Evolutionary conservation across 37 sponge, comb jelly and placozoan species (phyloP).

Genomic region (Haliclona indistincta): DNA sequence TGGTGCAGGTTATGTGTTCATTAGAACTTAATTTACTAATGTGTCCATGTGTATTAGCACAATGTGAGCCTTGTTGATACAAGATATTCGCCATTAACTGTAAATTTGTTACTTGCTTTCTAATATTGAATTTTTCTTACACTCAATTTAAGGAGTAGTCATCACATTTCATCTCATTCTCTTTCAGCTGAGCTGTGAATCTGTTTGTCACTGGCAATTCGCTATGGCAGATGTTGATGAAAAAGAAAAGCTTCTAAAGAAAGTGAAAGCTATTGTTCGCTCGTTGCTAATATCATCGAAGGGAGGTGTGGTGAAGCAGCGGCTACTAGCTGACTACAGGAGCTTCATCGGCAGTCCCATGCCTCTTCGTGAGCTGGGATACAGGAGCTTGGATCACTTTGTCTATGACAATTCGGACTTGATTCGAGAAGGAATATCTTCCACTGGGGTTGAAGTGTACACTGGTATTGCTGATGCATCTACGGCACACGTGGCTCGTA

Average conservation of each 20-base stretch:
- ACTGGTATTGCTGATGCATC: conserved; percentile 38
- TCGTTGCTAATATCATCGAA: conserved; percentile 69
- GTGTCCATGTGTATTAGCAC: too few species aligned
- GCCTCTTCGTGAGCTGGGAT: conserved; percentile 53
- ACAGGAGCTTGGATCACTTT: conserved; percentile 36
- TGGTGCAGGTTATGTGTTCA: too few species aligned
- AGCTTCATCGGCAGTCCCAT: conserved; percentile 42
- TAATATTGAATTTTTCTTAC: too few species aligned
- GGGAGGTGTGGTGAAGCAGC: conserved; percentile 42
- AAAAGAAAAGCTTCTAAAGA: conserved; percentile 4
- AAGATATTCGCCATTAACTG: too few species aligned
- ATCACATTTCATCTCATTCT: too few species aligned
- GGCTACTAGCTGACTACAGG: conserved; percentile 35
- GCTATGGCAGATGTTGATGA: not conserved
- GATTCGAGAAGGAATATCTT: conserved; percentile 15
- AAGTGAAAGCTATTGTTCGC: conserved; percentile 35
- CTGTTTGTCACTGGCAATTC: not conserved
- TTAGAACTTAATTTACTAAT: too few species aligned
- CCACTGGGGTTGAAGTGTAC: conserved; percentile 40
- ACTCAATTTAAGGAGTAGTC: too few species aligned
- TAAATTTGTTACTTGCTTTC: too few species aligned
- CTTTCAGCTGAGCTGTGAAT: too few species aligned
- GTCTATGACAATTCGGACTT: conserved; percentile 45
- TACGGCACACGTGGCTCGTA: conserved; percentile 56
- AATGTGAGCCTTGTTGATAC: too few species aligned